Evolutionary conservation across 2,113 vertebrate species (phyloP).

Genomic region (Prinia subflava): DNA sequence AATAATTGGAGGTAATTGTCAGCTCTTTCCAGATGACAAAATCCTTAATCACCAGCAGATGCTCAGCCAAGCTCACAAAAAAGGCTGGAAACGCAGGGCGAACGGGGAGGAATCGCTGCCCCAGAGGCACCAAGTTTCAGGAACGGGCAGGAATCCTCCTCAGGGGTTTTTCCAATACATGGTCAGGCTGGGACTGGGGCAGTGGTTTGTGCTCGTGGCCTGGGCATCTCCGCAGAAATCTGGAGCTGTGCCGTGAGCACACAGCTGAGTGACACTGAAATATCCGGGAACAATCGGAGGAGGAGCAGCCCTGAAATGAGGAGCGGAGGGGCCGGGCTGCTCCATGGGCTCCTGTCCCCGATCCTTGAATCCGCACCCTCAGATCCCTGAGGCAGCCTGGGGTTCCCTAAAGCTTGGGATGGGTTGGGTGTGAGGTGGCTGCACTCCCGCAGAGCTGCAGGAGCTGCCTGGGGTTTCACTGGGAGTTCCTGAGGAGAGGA

Average conservation of each 20-base stretch:
- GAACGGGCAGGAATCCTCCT: constrained; percentile 39
- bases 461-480: background rate
- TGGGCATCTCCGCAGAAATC: background rate
- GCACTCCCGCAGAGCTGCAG: background rate
- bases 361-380: background rate
- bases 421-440: background rate
- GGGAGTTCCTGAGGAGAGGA: background rate
- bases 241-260: background rate
- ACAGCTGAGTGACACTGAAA: background rate
- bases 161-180: constrained; percentile 1
- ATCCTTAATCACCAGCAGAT: constrained; percentile 52
- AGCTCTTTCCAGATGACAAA: constrained; percentile 51
- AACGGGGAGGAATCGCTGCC: background rate
- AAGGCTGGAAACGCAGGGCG: background rate
- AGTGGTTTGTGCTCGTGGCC: background rate
- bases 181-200: background rate
- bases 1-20: constrained; percentile 47
- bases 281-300: background rate
- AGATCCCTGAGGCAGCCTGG: background rate
- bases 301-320: background rate
- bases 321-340: background rate
- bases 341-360: background rate
- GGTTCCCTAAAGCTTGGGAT: background rate
- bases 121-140: constrained; percentile 20
- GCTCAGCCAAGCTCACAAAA: constrained; percentile 9